A percentile compares a stretch with the other conserved stretches of the same genome.
Conservation (phyloP, 2,888 invertebrate genomes). For the Sarcophaga subvicina region DNA sequence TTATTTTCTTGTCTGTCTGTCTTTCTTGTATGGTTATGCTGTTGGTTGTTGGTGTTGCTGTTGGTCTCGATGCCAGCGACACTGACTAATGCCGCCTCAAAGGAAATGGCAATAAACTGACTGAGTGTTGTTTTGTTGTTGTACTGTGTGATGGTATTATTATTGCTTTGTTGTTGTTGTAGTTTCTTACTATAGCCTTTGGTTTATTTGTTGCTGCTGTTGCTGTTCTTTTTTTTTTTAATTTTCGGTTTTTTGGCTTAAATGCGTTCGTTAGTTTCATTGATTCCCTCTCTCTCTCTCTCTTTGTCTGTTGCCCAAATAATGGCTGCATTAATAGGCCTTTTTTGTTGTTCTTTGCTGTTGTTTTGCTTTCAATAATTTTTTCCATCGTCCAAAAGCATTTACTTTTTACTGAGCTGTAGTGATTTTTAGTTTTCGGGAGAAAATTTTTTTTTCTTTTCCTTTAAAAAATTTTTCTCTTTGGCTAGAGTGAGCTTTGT, state of each 20-base stretch:
- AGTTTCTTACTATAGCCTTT: background rate
- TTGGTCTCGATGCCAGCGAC: background rate
- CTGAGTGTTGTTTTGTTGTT: slow-evolving; percentile 35
- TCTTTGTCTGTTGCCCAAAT: slow-evolving; percentile 13
- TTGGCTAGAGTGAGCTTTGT: too few relatives aligned
- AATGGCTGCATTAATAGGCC: too few relatives aligned
- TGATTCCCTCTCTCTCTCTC: slow-evolving; percentile 23
- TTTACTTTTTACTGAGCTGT: too few relatives aligned
- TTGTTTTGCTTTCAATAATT: too few relatives aligned
- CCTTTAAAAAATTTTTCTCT: too few relatives aligned
- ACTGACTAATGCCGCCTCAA: slow-evolving; percentile 49
- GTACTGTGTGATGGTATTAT: slow-evolving; percentile 15
- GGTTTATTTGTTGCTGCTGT: too few relatives aligned
- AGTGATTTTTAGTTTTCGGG: too few relatives aligned
- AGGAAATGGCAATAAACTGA: slow-evolving; percentile 63
- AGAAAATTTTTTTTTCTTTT: too few relatives aligned
- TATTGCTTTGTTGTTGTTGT: slow-evolving; percentile 34
- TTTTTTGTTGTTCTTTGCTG: too few relatives aligned
- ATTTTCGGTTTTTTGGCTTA: slow-evolving; percentile 12
- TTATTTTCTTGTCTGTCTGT: background rate
- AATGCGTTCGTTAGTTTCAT: slow-evolving; percentile 41
- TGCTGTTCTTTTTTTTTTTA: too few relatives aligned
- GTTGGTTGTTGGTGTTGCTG: slow-evolving; percentile 28
- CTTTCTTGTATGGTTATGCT: background rate
- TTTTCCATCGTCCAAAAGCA: too few relatives aligned